Evolutionary conservation across 2,113 vertebrate genomes (phyloP), one percentile per base, ranked within the genome.

Genomic region (Jacana jacana): DNA sequence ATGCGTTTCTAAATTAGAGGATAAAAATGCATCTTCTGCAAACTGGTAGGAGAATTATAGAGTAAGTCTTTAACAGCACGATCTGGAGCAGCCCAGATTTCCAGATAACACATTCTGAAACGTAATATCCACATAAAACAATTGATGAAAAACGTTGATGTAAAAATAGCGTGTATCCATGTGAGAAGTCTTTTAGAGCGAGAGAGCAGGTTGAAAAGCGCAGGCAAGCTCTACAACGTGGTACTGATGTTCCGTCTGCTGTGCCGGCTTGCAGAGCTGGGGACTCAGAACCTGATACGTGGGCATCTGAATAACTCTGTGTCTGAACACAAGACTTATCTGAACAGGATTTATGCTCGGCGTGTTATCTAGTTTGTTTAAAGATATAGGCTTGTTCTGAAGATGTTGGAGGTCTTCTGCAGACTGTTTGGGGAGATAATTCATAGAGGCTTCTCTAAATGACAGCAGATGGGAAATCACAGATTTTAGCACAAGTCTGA

Each of bases 111-210:
- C 39, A 24, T 49, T 90, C 55, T 61, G 65, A 76, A 96, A 92
- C 52, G 75, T 84, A 78, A 88, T 93, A 91, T 39, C 57, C 44
- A 39, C 44, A n/a, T 81, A 88, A 96, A 95, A 81, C 49, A 84
- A 28, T 64, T 52, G 69, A 61, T 84, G 79, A 65, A 81, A 96
- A 91, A 94, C 13, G 37, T 42, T 44, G 48, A 60, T 84, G 61
- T 75, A 78, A 85, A 89, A 69, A 75, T 73, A 64, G 2, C 9
- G 0, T 48, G 4, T 69, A 65, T 68, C 52, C 4, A 19, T 55
- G 68, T 85, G 81, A 92, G 64, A 42, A 65, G 18, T 65, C 65
- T 79, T 48, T 33, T 5, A 72, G 55, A 60, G 48, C 31, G 18
- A 24, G 55, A 37, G 40, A 46, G 49, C 23, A 49, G 70, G 27